A percentile compares a stretch with the other conserved stretches of the same genome.
phyloP scores from a whole-genome alignment of 2,888 invertebrate genomes.

The Dasypogon diadema region DNA sequence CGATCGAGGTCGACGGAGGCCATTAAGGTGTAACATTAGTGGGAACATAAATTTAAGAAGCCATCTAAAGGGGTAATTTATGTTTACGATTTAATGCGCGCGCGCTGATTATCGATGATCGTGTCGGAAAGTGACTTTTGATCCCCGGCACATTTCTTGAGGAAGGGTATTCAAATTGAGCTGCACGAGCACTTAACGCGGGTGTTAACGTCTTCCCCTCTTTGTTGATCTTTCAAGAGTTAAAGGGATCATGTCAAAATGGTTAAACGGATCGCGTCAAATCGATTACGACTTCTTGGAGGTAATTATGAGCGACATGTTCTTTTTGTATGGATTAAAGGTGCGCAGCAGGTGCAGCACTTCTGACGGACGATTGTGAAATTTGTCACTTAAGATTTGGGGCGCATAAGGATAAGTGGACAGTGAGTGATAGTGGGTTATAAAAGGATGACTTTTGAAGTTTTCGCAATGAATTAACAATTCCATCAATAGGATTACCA shows the following conservation, averaged over 20 bases:
- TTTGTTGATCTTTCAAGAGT: conserved; percentile 43
- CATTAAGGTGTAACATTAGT: conserved; percentile 55
- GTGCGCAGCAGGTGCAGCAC: conserved; percentile 51
- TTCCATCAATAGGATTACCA: too few relatives aligned
- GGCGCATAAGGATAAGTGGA: background rate
- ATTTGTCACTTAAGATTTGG: conserved; percentile 54
- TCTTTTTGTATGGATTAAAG: conserved; percentile 13
- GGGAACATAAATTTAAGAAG: conserved; percentile 49
- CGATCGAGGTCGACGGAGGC: conserved; percentile 31
- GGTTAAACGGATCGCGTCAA: conserved; percentile 54
- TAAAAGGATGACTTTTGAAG: background rate
- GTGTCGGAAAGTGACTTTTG: conserved; percentile 13
- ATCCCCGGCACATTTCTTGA: conserved; percentile 4
- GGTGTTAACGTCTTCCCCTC: background rate
- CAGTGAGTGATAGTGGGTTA: too few relatives aligned
- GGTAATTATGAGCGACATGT: conserved; percentile 8
- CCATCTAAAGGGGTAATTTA: conserved; percentile 46
- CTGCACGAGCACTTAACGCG: conserved; percentile 1
- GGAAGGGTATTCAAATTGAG: conserved; percentile 13
- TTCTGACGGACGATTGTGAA: conserved; percentile 22
- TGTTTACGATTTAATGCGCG: conserved; percentile 34
- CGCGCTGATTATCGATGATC: conserved; percentile 16
- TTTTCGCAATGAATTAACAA: background rate
- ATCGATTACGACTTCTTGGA: conserved; percentile 54
- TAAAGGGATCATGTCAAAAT: conserved; percentile 45